Conservation (phyloP, 2,888 invertebrate genomes). For the Leptopilina drosophilae region DNA sequence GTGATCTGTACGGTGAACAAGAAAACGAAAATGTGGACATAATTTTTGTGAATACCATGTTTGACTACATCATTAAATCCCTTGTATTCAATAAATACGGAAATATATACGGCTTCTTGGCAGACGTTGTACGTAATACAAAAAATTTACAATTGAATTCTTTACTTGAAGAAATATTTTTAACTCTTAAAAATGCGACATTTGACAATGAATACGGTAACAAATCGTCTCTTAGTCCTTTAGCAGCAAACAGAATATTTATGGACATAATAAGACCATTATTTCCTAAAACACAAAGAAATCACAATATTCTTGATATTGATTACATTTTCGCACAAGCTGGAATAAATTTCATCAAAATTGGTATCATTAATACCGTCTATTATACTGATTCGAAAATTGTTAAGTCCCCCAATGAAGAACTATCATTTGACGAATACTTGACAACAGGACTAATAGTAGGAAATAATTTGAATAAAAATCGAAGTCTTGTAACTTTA, state of each 20-base stretch:
- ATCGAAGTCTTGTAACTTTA: not conserved
- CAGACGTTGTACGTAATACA: not conserved
- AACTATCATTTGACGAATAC: not conserved
- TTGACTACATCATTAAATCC: not conserved
- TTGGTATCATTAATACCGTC: not conserved
- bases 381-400: not conserved
- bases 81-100: not conserved
- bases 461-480: not conserved
- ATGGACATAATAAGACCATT: not conserved
- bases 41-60: not conserved
- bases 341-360: not conserved
- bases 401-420: not conserved
- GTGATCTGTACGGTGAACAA: not conserved
- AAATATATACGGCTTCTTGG: not conserved
- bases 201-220: not conserved
- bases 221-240: not conserved
- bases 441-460: not conserved
- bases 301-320: not conserved
- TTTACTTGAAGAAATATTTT: not conserved
- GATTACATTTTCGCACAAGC: constrained; percentile 1
- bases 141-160: not conserved
- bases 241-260: not conserved
- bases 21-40: not conserved
- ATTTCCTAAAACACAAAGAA: not conserved
- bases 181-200: not conserved